phyloP scores from a whole-genome alignment of 1,140 invertebrate genomes.

The Acromyrmex heyeri region DNA sequence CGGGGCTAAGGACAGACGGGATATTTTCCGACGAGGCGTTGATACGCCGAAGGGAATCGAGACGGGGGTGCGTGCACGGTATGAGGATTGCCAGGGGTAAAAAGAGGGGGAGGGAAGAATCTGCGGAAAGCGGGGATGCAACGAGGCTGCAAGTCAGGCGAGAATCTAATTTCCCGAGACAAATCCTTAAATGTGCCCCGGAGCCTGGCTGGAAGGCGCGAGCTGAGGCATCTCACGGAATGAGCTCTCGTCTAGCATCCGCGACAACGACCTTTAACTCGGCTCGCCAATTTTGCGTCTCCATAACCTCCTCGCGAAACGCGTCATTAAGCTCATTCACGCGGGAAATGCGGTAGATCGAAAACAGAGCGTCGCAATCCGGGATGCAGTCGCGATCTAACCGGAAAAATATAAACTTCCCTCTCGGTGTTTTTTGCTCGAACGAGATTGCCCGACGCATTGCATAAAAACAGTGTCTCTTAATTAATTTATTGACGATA shows the following conservation, averaged over 20 bases:
- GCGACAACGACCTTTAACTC: conserved; percentile 75
- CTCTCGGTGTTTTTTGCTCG: neutral
- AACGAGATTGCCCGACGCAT: neutral
- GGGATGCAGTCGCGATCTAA: conserved; percentile 54
- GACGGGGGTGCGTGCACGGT: conserved; percentile 29
- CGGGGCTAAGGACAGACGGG: conserved; percentile 72
- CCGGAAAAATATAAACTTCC: conserved; percentile 45
- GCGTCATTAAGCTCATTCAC: conserved; percentile 76
- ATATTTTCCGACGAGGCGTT: conserved; percentile 65
- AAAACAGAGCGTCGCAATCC: conserved; percentile 47
- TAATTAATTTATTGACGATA: neutral
- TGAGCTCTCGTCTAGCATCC: conserved; percentile 77
- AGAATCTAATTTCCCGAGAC: conserved; percentile 87
- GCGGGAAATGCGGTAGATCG: conserved; percentile 72
- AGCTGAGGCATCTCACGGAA: conserved; percentile 75
- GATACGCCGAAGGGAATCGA: conserved; percentile 71
- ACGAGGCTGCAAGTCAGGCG: conserved; percentile 83
- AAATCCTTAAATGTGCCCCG: conserved; percentile 85
- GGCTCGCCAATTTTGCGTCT: conserved; percentile 77
- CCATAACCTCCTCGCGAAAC: conserved; percentile 70
- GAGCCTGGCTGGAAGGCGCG: conserved; percentile 78
- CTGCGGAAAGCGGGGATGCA: conserved; percentile 72
- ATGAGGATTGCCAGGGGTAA: conserved; percentile 30
- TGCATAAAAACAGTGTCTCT: neutral
- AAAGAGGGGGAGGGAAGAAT: conserved; percentile 67